Conservation (phyloP, 1,140 invertebrate species). For the Drosophila melanogaster region Release_6_plus_ISO1_MT NC_004354.4:4429501-4430000, state of each 20-base stretch:
- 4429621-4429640: neutral
- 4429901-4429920: conserved; percentile 19
- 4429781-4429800: conserved; percentile 41
- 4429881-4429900: conserved; percentile 13
- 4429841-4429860: neutral
- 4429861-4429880: neutral
- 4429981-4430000: conserved; percentile 68
- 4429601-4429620: neutral
- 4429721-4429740: conserved; percentile 69
- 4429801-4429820: conserved; percentile 46
- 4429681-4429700: conserved; percentile 6
- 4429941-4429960: conserved; percentile 25
- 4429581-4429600: no score
- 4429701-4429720: conserved; percentile 9
- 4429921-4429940: conserved; percentile 8
- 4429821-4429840: conserved; percentile 28
- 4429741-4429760: conserved; percentile 71
- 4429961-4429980: conserved; percentile 19
- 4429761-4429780: conserved; percentile 46
- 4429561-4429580: no score
- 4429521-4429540: neutral
- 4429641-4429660: neutral
- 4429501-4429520: conserved; percentile 84
- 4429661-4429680: conserved; percentile 6
- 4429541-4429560: no score